Evolutionary conservation across 2,113 vertebrate genomes (phyloP).

Genomic region (Chascanopsetta lugubris): DNA sequence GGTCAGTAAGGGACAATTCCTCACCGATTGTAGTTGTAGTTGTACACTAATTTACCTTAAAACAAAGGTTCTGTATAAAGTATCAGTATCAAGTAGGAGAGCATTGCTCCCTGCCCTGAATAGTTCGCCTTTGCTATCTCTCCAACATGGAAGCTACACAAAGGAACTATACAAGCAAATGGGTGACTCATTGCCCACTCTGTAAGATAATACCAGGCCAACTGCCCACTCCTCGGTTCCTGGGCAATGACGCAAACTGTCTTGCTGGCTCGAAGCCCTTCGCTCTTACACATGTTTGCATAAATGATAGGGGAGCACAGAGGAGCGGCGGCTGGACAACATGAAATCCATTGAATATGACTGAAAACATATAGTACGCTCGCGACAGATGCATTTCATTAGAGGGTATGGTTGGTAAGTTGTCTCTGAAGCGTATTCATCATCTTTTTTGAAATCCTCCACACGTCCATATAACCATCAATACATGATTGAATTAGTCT

Average conservation of each 20-base stretch:
- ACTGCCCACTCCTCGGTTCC: conserved; percentile 45
- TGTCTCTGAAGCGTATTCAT: no score
- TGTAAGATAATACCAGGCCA: conserved; percentile 74
- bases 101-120: conserved; percentile 7
- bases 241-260: conserved; percentile 17
- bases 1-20: neutral
- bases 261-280: conserved; percentile 41
- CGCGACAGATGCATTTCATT: neutral
- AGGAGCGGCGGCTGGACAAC: neutral
- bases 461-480: no score
- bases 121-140: conserved; percentile 51
- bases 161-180: conserved; percentile 61
- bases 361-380: conserved; percentile 39
- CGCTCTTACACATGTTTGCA: conserved; percentile 33
- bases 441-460: no score
- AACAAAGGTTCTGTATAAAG: conserved; percentile 29
- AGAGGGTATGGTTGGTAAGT: no score
- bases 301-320: conserved; percentile 18
- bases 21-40: neutral
- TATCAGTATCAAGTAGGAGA: conserved; percentile 22
- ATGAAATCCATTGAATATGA: conserved; percentile 20
- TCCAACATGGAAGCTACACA: conserved; percentile 47
- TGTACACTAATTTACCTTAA: conserved; percentile 16
- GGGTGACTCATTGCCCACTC: conserved; percentile 52
- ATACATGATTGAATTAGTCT: no score